Conservation (phyloP, 2,888 invertebrate species). For the Stramonita haemastoma region DNA sequence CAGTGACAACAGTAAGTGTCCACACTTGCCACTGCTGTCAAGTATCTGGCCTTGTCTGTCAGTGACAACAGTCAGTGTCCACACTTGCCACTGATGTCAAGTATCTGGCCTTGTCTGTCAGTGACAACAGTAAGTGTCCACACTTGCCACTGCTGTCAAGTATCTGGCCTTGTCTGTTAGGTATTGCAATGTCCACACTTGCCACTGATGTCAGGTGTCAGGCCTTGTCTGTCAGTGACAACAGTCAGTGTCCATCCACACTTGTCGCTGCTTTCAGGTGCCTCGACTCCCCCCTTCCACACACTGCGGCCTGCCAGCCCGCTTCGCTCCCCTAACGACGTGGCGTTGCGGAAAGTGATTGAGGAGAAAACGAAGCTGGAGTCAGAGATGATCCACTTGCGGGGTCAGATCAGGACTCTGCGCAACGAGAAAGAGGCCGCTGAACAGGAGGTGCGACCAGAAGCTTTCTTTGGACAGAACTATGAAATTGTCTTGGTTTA, state of each 20-base stretch:
- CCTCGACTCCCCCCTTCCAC: constrained; percentile 33
- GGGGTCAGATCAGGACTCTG: constrained; percentile 57
- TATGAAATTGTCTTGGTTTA: too few species aligned
- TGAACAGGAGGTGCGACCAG: constrained; percentile 59
- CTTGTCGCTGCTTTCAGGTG: constrained; percentile 38
- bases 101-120: too few species aligned
- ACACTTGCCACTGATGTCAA: too few species aligned
- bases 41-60: too few species aligned
- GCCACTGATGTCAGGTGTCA: too few species aligned
- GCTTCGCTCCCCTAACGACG: constrained; percentile 62
- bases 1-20: background rate
- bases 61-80: too few species aligned
- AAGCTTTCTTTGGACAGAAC: too few species aligned
- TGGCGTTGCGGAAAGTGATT: constrained; percentile 67
- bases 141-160: too few species aligned
- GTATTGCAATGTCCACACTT: background rate
- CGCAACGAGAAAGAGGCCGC: constrained; percentile 61
- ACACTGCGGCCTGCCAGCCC: constrained; percentile 61
- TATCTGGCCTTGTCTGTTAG: too few species aligned
- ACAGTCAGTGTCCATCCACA: background rate
- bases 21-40: too few species aligned
- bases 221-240: too few species aligned
- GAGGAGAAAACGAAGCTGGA: constrained; percentile 72
- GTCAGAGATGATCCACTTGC: constrained; percentile 64
- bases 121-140: too few species aligned